Evolutionary conservation across 2,888 invertebrate genomes (phyloP), one percentile per base, ranked within the genome.

Genomic region (Nemotelus pantherinus): DNA sequence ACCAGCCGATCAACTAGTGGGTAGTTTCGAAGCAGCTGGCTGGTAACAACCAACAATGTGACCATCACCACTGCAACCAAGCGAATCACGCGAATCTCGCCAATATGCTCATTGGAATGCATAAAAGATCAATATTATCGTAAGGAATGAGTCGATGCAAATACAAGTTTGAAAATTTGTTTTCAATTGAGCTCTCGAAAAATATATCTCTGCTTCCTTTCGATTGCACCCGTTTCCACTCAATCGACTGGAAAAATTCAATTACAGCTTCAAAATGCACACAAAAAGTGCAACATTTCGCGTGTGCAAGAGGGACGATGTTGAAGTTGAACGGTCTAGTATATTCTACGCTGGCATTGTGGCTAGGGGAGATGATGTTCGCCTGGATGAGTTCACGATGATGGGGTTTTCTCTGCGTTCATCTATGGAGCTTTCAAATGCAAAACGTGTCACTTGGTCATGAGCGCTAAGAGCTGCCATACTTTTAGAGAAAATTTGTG

Each of bases 231-330:
- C 41, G 50, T 74, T 74, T 74, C 60, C 74, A 74, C 74, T 74
- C 74, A 60, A 74, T 74, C 74, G 74, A 74, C 63, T 50, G 74
- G 74, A 74, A 74, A 74, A 74, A 74, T 74, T 74, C 74, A 74
- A 74, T 74, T 74, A 74, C 60, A 74, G 63, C 60, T 60, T 48
- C 63, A 63, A 74, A 74, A 74, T 48, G 63, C 63, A 44, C 25
- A 25, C 25, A 25, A 45, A 60, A 74, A 74, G 48, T 74, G 48
- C 74, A 48, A 48, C 63, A 48, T 74, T 74, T 60, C 41, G 25
- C 5, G 60, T 58, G 44, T 3, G 48, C 48, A 3, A 45, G 44
- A 57, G 57, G 25, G 25, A 25, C 25, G 25, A 3, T 57, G 57
- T 10, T 25, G 7, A 6, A 53, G 10, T 10, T 10, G 10, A 7